phyloP scores from a whole-genome alignment of 2,113 vertebrate genomes.

The Crotalus viridis region DNA sequence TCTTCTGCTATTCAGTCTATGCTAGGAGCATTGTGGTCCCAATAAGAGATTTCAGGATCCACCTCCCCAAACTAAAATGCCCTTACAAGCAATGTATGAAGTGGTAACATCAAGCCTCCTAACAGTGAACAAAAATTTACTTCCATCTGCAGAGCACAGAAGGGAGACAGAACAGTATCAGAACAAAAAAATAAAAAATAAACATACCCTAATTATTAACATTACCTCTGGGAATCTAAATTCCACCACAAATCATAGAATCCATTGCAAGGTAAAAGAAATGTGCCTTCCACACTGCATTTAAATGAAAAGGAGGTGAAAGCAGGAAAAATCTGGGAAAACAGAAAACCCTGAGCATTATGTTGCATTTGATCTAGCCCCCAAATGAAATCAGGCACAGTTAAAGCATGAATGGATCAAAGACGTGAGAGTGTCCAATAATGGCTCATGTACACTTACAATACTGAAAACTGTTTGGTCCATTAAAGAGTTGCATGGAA shows the following conservation, averaged over 20 bases:
- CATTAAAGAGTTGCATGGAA: conserved; percentile 48
- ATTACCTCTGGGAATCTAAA: not conserved
- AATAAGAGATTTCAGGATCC: too few species aligned
- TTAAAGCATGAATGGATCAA: conserved; percentile 23
- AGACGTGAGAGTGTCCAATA: conserved; percentile 10
- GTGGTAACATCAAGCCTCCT: not conserved
- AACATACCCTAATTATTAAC: not conserved
- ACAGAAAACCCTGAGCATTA: not conserved
- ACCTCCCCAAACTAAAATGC: not conserved
- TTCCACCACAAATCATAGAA: not conserved
- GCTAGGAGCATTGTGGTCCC: not conserved
- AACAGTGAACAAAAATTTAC: not conserved
- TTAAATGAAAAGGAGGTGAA: conserved; percentile 1
- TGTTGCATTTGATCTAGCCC: conserved; percentile 66
- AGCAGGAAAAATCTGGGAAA: not conserved
- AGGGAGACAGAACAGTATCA: not conserved
- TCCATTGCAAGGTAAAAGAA: conserved; percentile 6
- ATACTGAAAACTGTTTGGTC: conserved; percentile 30
- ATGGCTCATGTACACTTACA: conserved; percentile 27
- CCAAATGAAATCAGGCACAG: conserved; percentile 33
- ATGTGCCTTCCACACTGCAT: not conserved
- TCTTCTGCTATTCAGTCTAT: not conserved
- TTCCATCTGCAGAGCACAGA: not conserved
- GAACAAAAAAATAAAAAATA: not conserved
- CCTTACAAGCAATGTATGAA: not conserved